Evolutionary conservation across 2,113 vertebrate genomes (phyloP).

Genomic region (Dicaeum eximium): DNA sequence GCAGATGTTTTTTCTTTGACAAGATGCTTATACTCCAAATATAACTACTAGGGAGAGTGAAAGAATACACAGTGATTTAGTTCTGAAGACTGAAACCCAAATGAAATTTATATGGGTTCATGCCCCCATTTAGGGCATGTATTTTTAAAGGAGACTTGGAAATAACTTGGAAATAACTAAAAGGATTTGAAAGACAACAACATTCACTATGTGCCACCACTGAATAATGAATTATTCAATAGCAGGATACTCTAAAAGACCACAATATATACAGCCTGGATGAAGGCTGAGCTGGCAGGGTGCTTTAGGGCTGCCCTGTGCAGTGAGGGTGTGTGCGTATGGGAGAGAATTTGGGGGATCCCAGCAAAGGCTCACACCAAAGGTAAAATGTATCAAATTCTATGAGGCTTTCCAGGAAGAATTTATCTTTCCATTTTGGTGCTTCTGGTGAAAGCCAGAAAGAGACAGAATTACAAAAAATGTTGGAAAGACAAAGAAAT

Average conservation of each 20-base stretch:
- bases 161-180: background rate
- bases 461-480: background rate
- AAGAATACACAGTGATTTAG: background rate
- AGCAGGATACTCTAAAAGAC: background rate
- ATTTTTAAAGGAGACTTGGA: background rate
- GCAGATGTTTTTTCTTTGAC: background rate
- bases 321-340: accelerated
- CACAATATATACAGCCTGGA: background rate
- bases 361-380: background rate
- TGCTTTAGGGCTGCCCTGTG: background rate
- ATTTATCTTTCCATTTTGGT: background rate
- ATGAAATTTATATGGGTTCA: background rate
- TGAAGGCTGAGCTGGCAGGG: background rate
- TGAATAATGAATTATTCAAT: background rate
- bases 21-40: background rate
- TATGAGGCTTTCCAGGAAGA: background rate
- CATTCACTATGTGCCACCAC: background rate
- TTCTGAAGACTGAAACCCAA: background rate
- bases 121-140: background rate
- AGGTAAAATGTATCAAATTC: background rate
- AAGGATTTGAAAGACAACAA: background rate
- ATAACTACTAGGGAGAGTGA: background rate
- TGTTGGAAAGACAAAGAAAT: background rate
- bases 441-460: background rate
- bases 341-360: background rate